phyloP scores from a whole-genome alignment of 2,797 vertebrate genomes.

The Tiaroga cobitis region DNA sequence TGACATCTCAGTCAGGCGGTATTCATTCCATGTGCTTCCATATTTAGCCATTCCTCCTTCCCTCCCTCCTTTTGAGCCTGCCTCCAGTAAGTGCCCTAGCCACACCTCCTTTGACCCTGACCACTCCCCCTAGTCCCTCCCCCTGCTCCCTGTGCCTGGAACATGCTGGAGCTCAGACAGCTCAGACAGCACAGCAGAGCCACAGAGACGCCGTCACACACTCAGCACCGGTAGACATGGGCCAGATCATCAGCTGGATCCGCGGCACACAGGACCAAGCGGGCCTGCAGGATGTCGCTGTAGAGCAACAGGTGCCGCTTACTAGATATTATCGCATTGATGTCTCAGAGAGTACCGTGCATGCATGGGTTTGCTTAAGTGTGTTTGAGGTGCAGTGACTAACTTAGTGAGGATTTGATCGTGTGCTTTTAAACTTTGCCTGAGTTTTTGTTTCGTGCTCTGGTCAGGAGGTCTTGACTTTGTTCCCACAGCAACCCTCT shows the following conservation, averaged over 20 bases:
- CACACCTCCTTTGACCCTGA: constrained; percentile 6
- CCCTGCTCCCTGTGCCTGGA: constrained; percentile 60
- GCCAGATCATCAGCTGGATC: constrained; percentile 80
- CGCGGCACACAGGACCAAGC: constrained; percentile 69
- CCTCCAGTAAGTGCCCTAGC: constrained; percentile 24
- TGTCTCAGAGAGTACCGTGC: constrained; percentile 17
- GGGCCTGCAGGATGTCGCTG: constrained; percentile 72
- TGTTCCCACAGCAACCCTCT: not conserved
- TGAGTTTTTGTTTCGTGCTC: constrained; percentile 18
- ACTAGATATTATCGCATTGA: constrained; percentile 35
- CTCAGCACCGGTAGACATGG: constrained; percentile 71
- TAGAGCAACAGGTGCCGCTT: constrained; percentile 76
- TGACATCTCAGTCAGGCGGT: constrained; percentile 48
- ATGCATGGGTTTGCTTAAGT: not conserved
- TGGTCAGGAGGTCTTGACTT: constrained; percentile 25
- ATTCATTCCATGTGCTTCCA: constrained; percentile 60
- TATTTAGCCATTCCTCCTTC: constrained; percentile 66
- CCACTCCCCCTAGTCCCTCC: constrained; percentile 42
- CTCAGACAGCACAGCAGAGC: constrained; percentile 53
- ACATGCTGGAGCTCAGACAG: constrained; percentile 68
- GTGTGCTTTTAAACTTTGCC: constrained; percentile 10
- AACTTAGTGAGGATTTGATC: constrained; percentile 1
- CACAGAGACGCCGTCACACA: constrained; percentile 41
- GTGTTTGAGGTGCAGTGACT: not conserved
- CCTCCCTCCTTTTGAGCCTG: constrained; percentile 21